Evolutionary conservation across 2,113 vertebrate species (phyloP).

Genomic region (Cygnus atratus): DNA sequence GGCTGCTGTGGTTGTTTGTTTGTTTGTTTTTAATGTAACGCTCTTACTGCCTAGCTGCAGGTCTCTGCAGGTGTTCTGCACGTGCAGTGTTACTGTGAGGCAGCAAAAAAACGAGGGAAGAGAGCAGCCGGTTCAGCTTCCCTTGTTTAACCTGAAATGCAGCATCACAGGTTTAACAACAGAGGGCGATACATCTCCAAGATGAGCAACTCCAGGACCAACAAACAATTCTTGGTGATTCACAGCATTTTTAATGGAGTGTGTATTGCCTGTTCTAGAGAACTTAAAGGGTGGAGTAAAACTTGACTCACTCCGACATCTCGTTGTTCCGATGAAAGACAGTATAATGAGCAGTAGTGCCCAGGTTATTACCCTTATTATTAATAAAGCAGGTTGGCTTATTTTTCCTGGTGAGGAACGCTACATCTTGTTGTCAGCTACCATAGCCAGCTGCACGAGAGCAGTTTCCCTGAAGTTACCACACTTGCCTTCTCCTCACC

Average conservation of each 20-base stretch:
- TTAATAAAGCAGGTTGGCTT: not conserved
- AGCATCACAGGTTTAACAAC: not conserved
- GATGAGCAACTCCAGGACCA: not conserved
- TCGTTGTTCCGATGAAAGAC: not conserved
- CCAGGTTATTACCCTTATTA: not conserved
- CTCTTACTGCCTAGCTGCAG: not conserved
- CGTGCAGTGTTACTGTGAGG: fast-evolving
- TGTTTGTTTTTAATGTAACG: not conserved
- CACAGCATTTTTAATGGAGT: fast-evolving
- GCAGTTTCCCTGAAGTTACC: not conserved
- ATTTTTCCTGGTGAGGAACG: not conserved
- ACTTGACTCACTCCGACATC: fast-evolving
- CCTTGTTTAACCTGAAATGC: not conserved
- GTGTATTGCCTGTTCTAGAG: not conserved
- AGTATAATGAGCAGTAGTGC: not conserved
- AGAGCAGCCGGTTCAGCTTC: not conserved
- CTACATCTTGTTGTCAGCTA: not conserved
- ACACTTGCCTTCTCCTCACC: not conserved
- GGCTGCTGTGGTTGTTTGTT: not conserved
- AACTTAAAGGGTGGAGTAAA: not conserved
- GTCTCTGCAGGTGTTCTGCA: not conserved
- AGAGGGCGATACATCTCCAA: not conserved
- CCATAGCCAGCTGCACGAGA: not conserved
- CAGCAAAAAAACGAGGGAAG: not conserved
- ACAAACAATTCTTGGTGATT: not conserved